A percentile compares a stretch with the other conserved stretches of the same genome.
Conservation (phyloP, 2,797 vertebrate genomes). For the Pseudotriccus pelzelni region DNA sequence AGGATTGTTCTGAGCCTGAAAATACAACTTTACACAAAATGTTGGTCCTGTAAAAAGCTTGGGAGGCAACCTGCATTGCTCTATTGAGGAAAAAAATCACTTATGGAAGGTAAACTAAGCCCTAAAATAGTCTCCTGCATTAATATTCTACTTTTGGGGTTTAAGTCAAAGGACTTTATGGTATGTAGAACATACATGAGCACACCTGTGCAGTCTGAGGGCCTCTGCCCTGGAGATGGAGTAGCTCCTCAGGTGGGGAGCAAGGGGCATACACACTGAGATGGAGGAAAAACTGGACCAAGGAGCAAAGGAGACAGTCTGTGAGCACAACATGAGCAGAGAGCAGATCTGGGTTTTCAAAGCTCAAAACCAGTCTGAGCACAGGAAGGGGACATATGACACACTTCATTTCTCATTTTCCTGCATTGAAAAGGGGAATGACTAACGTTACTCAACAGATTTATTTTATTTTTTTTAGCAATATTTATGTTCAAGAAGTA, state of each 20-base stretch:
- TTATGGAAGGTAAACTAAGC: neutral
- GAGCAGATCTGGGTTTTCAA: slow-evolving; percentile 26
- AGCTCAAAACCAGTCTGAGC: slow-evolving; percentile 52
- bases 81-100: neutral
- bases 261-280: neutral
- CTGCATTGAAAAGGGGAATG: neutral
- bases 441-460: neutral
- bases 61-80: neutral
- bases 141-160: neutral
- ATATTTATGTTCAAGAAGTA: neutral
- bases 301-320: rapidly evolving
- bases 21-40: neutral
- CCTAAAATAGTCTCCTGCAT: neutral
- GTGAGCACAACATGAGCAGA: neutral
- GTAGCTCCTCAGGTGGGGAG: neutral
- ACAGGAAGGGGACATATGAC: slow-evolving; percentile 20
- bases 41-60: slow-evolving; percentile 17
- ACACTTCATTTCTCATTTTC: slow-evolving; percentile 8
- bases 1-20: neutral
- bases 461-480: neutral
- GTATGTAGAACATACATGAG: neutral
- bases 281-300: neutral
- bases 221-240: neutral
- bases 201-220: neutral
- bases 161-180: slow-evolving; percentile 3